Evolutionary conservation across 1,140 invertebrate species (phyloP).

Genomic region (Rhopalosiphum padi): DNA sequence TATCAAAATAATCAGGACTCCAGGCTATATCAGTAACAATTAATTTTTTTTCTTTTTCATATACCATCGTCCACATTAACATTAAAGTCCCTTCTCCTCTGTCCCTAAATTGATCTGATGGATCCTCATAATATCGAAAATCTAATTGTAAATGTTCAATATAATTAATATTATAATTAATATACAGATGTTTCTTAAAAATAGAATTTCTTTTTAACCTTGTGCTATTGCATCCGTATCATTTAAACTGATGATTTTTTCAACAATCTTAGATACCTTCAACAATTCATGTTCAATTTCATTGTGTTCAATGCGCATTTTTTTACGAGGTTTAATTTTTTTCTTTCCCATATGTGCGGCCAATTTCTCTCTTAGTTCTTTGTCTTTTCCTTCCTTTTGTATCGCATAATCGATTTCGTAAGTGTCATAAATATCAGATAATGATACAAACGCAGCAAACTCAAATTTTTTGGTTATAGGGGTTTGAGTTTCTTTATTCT

Average conservation of each 20-base stretch:
- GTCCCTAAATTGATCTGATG: constrained; percentile 90
- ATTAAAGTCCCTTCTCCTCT: constrained; percentile 84
- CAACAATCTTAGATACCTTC: not conserved
- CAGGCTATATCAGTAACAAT: constrained; percentile 86
- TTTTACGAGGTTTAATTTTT: not conserved
- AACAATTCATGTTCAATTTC: not conserved
- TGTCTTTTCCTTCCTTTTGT: not conserved
- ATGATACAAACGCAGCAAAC: not conserved
- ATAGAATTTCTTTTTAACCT: not conserved
- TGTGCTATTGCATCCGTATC: constrained; percentile 18
- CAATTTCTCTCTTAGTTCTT: not conserved
- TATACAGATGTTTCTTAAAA: not conserved
- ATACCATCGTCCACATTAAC: constrained; percentile 91
- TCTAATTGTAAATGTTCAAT: constrained; percentile 67
- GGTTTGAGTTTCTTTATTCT: not conserved
- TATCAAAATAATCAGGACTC: constrained; percentile 86
- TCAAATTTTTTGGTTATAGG: not conserved
- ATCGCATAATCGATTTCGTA: not conserved
- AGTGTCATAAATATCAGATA: not conserved
- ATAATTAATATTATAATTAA: not conserved
- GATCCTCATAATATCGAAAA: constrained; percentile 95
- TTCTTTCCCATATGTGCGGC: not conserved
- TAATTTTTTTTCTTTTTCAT: constrained; percentile 78
- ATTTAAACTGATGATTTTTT: not conserved
- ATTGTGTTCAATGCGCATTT: not conserved